Conservation (phyloP, 1,140 invertebrate genomes). For the Macrobrachium rosenbergii region DNA sequence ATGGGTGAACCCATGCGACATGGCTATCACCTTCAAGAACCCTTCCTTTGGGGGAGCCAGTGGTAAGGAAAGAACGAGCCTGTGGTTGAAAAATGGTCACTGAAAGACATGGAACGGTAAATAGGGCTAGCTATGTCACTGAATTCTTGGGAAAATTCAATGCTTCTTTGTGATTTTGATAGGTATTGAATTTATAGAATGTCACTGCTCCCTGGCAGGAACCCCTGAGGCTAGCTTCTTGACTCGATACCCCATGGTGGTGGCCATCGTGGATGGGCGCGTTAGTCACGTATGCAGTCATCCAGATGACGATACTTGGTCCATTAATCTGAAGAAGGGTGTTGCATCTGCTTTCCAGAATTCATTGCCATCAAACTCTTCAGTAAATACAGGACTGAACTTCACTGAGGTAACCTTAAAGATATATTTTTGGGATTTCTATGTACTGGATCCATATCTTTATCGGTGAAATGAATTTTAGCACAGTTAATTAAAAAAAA, state of each 20-base stretch:
- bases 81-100: neutral
- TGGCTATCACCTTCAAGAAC: constrained; percentile 17
- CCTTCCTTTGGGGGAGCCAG: neutral
- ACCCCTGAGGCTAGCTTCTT: neutral
- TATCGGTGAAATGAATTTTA: neutral
- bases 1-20: neutral
- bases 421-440: no score
- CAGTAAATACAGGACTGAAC: constrained; percentile 23
- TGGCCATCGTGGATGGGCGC: constrained; percentile 21
- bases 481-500: neutral
- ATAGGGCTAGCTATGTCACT: no score
- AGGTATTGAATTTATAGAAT: neutral
- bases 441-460: neutral
- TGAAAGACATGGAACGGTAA: no score
- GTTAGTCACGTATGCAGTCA: constrained; percentile 36
- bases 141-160: no score
- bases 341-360: constrained; percentile 35
- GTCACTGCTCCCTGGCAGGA: neutral
- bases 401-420: constrained; percentile 14
- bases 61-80: neutral
- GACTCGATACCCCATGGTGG: constrained; percentile 23
- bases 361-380: constrained; percentile 26
- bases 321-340: constrained; percentile 48
- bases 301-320: constrained; percentile 4
- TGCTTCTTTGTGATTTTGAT: no score